Evolutionary conservation across 2,888 invertebrate species (phyloP).

Genomic region (Zaprionus bogoriensis): DNA sequence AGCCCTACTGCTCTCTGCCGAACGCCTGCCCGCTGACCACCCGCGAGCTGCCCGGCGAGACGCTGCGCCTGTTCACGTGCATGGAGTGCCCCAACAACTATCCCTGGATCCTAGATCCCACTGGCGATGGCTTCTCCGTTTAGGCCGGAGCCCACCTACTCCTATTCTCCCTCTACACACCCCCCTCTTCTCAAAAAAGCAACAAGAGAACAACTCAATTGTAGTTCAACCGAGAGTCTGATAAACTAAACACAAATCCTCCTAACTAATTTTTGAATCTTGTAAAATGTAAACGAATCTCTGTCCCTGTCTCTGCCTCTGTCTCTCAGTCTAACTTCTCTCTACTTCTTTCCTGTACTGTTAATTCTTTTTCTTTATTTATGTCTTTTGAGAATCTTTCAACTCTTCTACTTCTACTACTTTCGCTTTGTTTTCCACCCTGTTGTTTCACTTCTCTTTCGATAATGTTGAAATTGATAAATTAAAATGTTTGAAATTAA

Average conservation of each 20-base stretch:
- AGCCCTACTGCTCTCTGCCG: constrained; percentile 95
- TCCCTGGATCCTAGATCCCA: constrained; percentile 96
- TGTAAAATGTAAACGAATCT: neutral
- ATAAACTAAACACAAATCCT: constrained; percentile 73
- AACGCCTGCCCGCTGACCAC: constrained; percentile 95
- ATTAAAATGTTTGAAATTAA: constrained; percentile 64
- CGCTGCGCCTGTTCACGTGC: constrained; percentile 95
- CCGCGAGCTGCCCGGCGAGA: constrained; percentile 95
- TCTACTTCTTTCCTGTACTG: neutral
- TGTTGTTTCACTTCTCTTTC: constrained; percentile 26
- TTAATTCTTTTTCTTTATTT: constrained; percentile 46
- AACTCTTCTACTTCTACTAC: constrained; percentile 19
- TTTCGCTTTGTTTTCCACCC: constrained; percentile 29
- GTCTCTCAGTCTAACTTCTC: constrained; percentile 4
- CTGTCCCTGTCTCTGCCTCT: neutral
- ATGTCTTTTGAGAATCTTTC: constrained; percentile 32
- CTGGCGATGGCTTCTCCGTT: constrained; percentile 95
- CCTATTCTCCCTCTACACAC: constrained; percentile 1
- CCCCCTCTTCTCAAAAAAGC: constrained; percentile 26
- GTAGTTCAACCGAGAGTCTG: constrained; percentile 83
- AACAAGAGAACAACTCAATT: constrained; percentile 71
- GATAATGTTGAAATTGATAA: constrained; percentile 51
- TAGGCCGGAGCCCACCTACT: constrained; percentile 83
- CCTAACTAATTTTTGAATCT: constrained; percentile 22
- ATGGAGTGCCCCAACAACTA: constrained; percentile 98